Base-by-base conservation (phyloP, 2,888 invertebrate species). In the Eristalis pertinax region DNA sequence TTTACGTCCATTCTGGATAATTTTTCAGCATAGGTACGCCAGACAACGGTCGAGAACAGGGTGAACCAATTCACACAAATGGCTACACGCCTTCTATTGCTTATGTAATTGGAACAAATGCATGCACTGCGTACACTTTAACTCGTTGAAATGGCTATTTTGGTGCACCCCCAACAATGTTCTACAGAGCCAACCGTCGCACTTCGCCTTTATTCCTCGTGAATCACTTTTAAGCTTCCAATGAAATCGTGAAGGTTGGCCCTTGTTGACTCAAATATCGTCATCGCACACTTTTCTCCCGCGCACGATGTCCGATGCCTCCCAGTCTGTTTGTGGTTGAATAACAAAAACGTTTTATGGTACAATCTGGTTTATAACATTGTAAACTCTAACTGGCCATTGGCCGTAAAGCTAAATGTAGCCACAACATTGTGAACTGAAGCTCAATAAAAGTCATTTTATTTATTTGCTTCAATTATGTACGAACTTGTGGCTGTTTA, bases 281-380 rank as follows among this genome's bases (percentile, higher is more conserved):
- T 8, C 50, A 8, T 50, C 19, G 50, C n/a, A 7, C 5, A 13
- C 13, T 43, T 43, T n/a, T n/a, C 43, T 43, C n/a, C n/a, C 41
- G n/a, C n/a, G 4, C 19, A 50, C 19, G 7, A 50, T 50, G 50
- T 50, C 50, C 7, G 19, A n/a, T 50, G 50, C 50, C 50, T 19
- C 50, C 19, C 50, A 8, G 19, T 50, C 50, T 50, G 50, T 19
- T 50, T 19, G 19, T 1, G 19, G 8, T 5, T 7, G 19, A 8
- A 50, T 2, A 19, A 2, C 5, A 50, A 50, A 50, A 19, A 8
- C 50, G 19, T 19, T 50, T 50, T 50, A 50, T 50, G 50, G 19
- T 19, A 50, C 7, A n/a, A 50, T 50, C 38, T 67, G 29, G 58
- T 26, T 67, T 67, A 67, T 22, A 76, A 60, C 60, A 67, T 29